Evolutionary conservation across 2,113 vertebrate species (phyloP).

Genomic region (Brachirus orientalis): DNA sequence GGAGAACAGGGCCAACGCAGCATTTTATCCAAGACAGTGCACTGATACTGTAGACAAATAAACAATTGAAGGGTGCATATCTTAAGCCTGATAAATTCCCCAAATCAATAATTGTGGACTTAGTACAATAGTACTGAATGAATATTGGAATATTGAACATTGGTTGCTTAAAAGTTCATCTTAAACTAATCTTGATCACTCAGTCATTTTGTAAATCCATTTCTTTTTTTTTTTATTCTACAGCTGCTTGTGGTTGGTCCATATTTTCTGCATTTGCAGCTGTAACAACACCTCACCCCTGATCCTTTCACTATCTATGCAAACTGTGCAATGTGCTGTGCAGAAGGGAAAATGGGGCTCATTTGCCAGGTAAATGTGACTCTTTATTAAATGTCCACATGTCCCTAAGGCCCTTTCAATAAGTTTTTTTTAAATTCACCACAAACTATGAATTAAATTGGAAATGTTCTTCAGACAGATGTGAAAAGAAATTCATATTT

Average conservation of each 20-base stretch:
- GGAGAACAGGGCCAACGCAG: constrained; percentile 39
- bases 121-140: too few species aligned
- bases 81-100: too few species aligned
- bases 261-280: constrained; percentile 23
- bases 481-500: not conserved
- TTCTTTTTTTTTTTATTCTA: not conserved
- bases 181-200: too few species aligned
- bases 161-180: too few species aligned
- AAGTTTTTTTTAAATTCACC: not conserved
- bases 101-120: too few species aligned
- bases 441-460: not conserved
- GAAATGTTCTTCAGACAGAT: not conserved
- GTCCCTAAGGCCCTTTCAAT: too few species aligned
- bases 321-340: constrained; percentile 24
- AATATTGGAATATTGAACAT: too few species aligned
- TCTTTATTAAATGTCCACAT: not conserved
- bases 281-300: constrained; percentile 23
- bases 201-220: too few species aligned
- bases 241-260: constrained; percentile 4
- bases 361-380: constrained; percentile 62
- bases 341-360: not conserved
- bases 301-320: constrained; percentile 45
- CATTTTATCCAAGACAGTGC: not conserved
- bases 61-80: not conserved
- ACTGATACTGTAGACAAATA: not conserved